Evolutionary conservation across 2,888 invertebrate genomes (phyloP), one percentile per base, ranked within the genome.

Genomic region (Sphaerophoria taeniata): DNA sequence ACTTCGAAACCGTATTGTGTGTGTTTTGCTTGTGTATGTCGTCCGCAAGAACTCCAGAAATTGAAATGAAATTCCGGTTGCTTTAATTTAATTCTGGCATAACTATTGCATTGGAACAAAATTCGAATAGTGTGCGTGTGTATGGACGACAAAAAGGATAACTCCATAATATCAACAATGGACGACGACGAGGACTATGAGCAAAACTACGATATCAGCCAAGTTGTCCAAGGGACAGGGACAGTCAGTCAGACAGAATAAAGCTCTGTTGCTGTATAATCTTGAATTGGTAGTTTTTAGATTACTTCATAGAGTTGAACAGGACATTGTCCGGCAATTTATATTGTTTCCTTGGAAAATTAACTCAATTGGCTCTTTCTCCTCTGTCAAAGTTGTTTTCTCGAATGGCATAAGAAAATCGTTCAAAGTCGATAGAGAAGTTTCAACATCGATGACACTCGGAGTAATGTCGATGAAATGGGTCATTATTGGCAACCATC

Each of bases 341-440:
- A 85, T 85, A 85, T 77, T 77, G 81, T 85, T 81, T 85, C 85
- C 72, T 85, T 81, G 81, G 85, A 85, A 85, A 85, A 85, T 81
- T 81, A 85, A 85, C 85, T 80, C 84, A 73, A 81, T 85, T 81
- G 76, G 70, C 69, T 85, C 72, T 24, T 24, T 24, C 24, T 24
- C 24, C 24, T 81, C 63, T 73, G 73, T 85, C 76, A 65, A 70
- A 43, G 81, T 51, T 81, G 76, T 77, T 81, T 47, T 81, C 51
- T 81, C 74, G 76, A 69, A 81, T 76, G 70, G 73, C 85, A 76
- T 77, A 81, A 65, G 76, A 63, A 60, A 81, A 81, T 77, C 53
- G 76, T 81, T 56, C 63, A 81, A 63, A 67, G 81, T 77, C 24
- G 9, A 65, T 81, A 81, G 63, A 83, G 39, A 78, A 85, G 72